Evolutionary conservation across 2,797 vertebrate genomes (phyloP).

Genomic region (Leucoraja ocellata): DNA sequence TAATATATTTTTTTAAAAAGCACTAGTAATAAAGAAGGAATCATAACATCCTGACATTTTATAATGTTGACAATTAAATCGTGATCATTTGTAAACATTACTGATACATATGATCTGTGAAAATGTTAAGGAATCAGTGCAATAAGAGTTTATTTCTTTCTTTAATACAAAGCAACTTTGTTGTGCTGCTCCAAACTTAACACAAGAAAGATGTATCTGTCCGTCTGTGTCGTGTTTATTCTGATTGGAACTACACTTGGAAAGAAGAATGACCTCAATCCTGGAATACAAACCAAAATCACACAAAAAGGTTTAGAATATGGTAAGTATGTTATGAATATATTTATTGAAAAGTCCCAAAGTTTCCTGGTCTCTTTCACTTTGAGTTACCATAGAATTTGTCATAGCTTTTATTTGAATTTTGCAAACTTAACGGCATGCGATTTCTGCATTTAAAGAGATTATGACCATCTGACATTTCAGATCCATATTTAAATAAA

Average conservation of each 20-base stretch:
- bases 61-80: background rate
- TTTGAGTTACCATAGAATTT: background rate
- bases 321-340: conserved; percentile 13
- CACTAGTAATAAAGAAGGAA: too few species aligned
- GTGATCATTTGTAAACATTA: background rate
- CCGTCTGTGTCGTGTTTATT: background rate
- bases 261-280: background rate
- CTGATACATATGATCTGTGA: background rate
- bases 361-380: background rate
- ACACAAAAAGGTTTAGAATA: conserved; percentile 28
- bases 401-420: background rate
- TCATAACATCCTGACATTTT: too few species aligned
- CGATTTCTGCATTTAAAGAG: background rate
- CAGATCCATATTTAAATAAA: background rate
- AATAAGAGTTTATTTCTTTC: background rate
- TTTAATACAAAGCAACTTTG: background rate
- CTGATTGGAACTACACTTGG: background rate
- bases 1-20: background rate
- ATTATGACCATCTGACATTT: background rate
- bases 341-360: background rate
- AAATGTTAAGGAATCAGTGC: background rate
- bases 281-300: conserved; percentile 20
- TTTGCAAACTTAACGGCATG: background rate
- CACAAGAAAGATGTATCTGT: background rate
- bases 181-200: background rate